Percentiles rank a stretch among this genome's conserved stretches.
Conservation (phyloP, 2,113 vertebrate genomes). For the Picathartes gymnocephalus region DNA sequence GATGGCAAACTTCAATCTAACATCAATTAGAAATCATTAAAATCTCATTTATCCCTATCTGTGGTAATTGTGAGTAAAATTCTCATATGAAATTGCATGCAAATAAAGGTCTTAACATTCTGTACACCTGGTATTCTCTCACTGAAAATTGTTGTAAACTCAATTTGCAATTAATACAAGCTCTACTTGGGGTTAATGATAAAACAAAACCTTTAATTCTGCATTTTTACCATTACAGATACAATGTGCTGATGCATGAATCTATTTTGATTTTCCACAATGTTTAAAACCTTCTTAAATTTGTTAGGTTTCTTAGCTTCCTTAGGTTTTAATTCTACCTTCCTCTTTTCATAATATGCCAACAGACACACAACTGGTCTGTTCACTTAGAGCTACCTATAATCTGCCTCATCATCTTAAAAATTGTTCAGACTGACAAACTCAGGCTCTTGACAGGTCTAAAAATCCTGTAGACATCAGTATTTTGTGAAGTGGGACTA, state of each 20-base stretch:
- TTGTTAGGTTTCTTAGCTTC: not conserved
- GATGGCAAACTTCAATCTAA: not conserved
- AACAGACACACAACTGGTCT: not conserved
- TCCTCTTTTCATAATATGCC: not conserved
- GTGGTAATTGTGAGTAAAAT: not conserved
- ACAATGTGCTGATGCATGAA: not conserved
- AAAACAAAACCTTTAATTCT: not conserved
- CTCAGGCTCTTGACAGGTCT: not conserved
- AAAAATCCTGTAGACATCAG: not conserved
- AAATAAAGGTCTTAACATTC: not conserved
- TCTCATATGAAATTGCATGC: not conserved
- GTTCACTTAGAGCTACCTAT: not conserved
- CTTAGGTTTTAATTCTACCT: not conserved
- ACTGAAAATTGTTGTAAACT: not conserved
- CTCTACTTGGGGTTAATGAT: not conserved
- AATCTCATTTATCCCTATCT: not conserved
- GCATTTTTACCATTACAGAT: not conserved
- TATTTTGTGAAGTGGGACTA: not conserved
- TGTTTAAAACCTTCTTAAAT: not conserved
- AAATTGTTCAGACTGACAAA: not conserved
- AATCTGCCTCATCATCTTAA: not conserved
- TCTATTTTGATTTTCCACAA: not conserved
- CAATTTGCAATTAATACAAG: not conserved
- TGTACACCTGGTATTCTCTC: not conserved
- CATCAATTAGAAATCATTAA: not conserved